These are phyloP conservation scores for Gymnoscopelus microlampas DNA, from an alignment of 2,797 vertebrate genomes.

Conservation along the genomic window DNA sequence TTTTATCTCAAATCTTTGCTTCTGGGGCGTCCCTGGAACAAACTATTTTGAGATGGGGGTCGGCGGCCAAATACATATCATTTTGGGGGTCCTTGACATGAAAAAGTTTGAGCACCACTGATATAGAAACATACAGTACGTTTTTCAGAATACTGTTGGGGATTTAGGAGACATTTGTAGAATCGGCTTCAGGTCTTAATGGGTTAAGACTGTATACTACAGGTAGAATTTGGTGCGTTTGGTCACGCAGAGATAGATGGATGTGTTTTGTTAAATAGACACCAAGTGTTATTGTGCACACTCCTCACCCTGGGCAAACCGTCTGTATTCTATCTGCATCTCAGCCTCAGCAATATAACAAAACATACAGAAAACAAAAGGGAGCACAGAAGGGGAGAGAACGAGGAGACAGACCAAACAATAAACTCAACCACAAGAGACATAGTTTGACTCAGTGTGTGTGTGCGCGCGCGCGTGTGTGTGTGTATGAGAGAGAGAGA, in stretches of 20 bases:
- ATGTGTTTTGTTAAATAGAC: conserved; percentile 71
- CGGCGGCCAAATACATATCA: too few relatives aligned
- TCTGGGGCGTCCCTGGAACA: too few relatives aligned
- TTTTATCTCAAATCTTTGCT: too few relatives aligned
- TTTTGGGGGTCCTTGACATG: too few relatives aligned
- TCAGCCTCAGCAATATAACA: conserved; percentile 76
- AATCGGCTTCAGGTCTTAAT: too few relatives aligned
- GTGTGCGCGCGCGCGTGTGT: conserved; percentile 25
- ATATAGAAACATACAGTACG: too few relatives aligned
- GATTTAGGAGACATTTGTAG: too few relatives aligned
- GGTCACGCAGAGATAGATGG: conserved; percentile 63
- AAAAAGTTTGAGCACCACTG: too few relatives aligned
- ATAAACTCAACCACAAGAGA: conserved; percentile 82
- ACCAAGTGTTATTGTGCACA: conserved; percentile 56
- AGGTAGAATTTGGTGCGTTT: conserved; percentile 46
- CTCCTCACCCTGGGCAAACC: conserved; percentile 75
- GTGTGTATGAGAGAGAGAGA: conserved; percentile 48
- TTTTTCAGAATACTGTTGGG: too few relatives aligned
- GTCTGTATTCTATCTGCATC: conserved; percentile 81
- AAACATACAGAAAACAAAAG: conserved; percentile 81
- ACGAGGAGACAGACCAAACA: conserved; percentile 79
- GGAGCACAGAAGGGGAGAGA: conserved; percentile 74
- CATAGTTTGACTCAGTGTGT: conserved; percentile 65
- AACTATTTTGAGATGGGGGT: too few relatives aligned
- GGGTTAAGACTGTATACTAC: too few relatives aligned